Percentiles rank a stretch among this genome's conserved stretches.
Evolutionary conservation across 2,797 vertebrate species (phyloP).

Genomic region (Intellagama lesueurii): DNA sequence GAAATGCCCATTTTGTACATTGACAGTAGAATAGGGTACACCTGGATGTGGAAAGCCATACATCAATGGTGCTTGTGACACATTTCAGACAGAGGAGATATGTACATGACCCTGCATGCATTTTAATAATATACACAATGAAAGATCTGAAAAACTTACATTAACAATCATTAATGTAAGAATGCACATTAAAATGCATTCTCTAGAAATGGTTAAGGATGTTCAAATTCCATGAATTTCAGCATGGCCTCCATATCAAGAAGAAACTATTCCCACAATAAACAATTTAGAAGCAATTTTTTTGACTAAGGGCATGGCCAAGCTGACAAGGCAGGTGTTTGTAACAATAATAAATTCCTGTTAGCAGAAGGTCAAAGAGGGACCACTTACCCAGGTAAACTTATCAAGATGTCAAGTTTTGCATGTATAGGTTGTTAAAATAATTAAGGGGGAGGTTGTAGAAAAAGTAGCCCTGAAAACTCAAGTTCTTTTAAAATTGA

Average conservation of each 20-base stretch:
- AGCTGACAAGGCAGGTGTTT: background rate
- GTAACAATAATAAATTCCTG: background rate
- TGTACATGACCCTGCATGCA: background rate
- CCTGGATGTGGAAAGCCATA: background rate
- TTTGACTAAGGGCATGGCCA: background rate
- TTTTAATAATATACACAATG: background rate
- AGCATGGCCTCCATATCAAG: background rate
- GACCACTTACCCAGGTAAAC: background rate
- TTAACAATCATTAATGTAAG: too few relatives aligned
- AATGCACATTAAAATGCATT: background rate
- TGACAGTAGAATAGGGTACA: too few relatives aligned
- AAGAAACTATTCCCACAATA: background rate
- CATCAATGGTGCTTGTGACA: background rate
- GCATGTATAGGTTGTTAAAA: too few relatives aligned
- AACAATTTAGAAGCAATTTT: too few relatives aligned
- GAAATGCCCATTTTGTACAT: background rate
- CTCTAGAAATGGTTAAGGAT: background rate
- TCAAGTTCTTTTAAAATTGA: too few relatives aligned
- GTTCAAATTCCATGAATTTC: background rate
- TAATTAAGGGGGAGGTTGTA: too few relatives aligned
- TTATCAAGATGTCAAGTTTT: background rate
- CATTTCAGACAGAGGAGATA: background rate
- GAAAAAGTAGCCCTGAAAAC: too few relatives aligned
- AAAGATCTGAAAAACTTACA: background rate
- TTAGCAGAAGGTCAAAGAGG: background rate